These are phyloP conservation scores for Baryphthengus martii DNA, from an alignment of 2,113 vertebrate genomes.

Conservation along the genomic window DNA sequence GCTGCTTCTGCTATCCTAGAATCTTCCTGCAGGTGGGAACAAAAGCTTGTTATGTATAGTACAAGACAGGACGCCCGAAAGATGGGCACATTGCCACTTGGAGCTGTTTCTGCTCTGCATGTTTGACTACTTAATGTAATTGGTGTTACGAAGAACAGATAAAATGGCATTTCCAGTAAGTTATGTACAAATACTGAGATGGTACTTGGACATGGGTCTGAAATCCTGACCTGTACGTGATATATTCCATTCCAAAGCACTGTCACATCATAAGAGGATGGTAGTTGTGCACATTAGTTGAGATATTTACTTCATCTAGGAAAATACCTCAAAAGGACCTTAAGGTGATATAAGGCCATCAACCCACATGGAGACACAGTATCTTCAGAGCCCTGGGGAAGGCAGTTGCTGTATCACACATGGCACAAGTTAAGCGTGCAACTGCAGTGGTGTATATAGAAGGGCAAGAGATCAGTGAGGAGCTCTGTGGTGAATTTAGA, in stretches of 20 bases:
- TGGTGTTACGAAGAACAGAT: not conserved
- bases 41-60: not conserved
- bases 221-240: not conserved
- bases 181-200: not conserved
- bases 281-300: not conserved
- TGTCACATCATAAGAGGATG: not conserved
- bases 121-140: not conserved
- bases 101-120: not conserved
- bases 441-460: not conserved
- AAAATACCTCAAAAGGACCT: not conserved
- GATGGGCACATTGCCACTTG: not conserved
- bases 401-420: not conserved
- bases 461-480: not conserved
- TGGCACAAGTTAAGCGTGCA: not conserved
- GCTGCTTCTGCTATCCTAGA: slow-evolving; percentile 1
- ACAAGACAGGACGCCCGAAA: not conserved
- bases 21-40: not conserved
- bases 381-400: not conserved
- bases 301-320: not conserved
- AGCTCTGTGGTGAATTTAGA: not conserved
- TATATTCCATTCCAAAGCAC: not conserved
- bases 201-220: not conserved
- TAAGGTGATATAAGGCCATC: not conserved
- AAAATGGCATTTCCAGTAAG: not conserved
- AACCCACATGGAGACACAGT: not conserved